Base-by-base conservation (phyloP, 2,888 invertebrate genomes). In the Nephrotoma appendiculata region DNA sequence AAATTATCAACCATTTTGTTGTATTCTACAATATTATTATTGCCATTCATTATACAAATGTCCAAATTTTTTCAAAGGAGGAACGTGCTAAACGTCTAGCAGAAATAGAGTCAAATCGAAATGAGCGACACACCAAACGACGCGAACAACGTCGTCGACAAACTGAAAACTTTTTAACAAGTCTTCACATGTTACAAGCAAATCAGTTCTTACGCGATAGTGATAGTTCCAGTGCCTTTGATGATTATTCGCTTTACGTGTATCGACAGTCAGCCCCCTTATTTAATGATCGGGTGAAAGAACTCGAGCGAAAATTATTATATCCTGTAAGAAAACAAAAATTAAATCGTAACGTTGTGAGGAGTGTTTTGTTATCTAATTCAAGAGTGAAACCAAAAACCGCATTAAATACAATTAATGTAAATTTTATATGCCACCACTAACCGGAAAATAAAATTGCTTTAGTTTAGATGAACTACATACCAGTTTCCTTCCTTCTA, bases 251-350 rank as follows among this genome's bases (percentile, higher is more conserved):
- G 42, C 93, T 97, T 89, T 96, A 96, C 92, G 93, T 97, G 90
- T 97, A 97, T 92, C 94, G 97, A 86, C 96, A 96, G 91, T 95
- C 95, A 87, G 97, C 97, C 15, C 96, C 96, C 6, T 94, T 96
- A 90, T 97, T 97, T 92, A 95, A 95, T 92, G 96, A 96, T 91
- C 94, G 97, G 88, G 96, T 97, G 88, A 95, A 95, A 94, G 94
- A 95, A 89, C 93, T 97, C 90, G 97, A 95, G 91, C 93, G 94
- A 92, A 95, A 95, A 92, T 93, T 95, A 89, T 93, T 95, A 88
- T 94, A 94, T 91, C 95, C 95, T 90, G 95, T 95, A 95, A 95
- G 95, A 90, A 15, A n/a, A 42, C 9, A 52, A 15, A 15, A 15
- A 52, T 6, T 31, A 31, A 71, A 71, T 71, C 71, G 9, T 71